Base-by-base conservation (phyloP, 2,113 vertebrate genomes). In the Sciurus niger region DNA sequence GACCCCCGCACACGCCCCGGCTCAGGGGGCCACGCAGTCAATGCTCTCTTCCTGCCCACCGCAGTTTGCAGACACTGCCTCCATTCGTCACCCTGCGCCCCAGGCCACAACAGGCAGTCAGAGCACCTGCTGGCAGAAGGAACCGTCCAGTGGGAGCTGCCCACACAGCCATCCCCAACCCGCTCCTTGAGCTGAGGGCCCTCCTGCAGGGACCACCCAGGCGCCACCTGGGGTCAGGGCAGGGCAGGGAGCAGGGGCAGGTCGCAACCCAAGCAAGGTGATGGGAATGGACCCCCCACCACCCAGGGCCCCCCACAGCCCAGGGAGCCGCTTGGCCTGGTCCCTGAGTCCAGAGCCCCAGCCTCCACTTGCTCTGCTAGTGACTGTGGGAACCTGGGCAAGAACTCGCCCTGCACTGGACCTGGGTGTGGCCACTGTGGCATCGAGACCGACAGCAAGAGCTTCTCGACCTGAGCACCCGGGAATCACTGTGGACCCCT, bases 21-120 rank as follows among this genome's bases (percentile, higher is more conserved):
- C 24, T 3, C 0, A 32, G 37, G 51, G 24, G n/a, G 30, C 43
- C 58, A 24, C 0, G 12, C 0, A 18, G 77, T 8, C 30, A 46
- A 1, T 0, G 2, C 22, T 88, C 53, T 51, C 73, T 55, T 67
- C 93, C 80, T 0, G 0, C 55, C 90, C 82, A 14, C 51, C n/a
- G 8, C 40, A 6, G 0, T 48, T 20, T 63, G 30, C 51, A 17
- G 53, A 72, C 22, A 17, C 28, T 2, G 40, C 17, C 24, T 78
- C 40, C 63, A 16, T n/a, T 1, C 2, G 20, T n/a, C 78, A 43
- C 4, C 25, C 14, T 30, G 8, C 87, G 53, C 40, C 53, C 58
- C 5, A 34, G 5, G n/a, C n/a, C 20, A 0, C 58, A 17, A 0
- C 58, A 17, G 14, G 53, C 55, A 43, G 40, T 28, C 9, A 48